phyloP scores from a whole-genome alignment of 2,888 invertebrate species.

The Morinoia aosen region DNA sequence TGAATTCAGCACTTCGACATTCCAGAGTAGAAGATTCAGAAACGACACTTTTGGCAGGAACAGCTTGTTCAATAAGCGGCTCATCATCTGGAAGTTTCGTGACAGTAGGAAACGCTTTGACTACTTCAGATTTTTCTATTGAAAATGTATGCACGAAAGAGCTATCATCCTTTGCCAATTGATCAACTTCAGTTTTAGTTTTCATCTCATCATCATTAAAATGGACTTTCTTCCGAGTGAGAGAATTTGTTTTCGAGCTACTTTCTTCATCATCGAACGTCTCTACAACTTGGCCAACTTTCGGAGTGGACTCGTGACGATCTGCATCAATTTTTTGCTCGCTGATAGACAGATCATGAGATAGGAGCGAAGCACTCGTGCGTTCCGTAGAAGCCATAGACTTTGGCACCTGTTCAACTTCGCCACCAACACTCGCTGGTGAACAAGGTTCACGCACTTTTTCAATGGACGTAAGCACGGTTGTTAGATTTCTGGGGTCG shows the following conservation, averaged over 20 bases:
- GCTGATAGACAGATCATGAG: neutral
- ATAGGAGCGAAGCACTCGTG: neutral
- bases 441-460: neutral
- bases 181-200: neutral
- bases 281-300: neutral
- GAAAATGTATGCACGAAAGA: slow-evolving; percentile 24
- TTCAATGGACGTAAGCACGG: slow-evolving; percentile 22
- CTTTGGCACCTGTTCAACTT: slow-evolving; percentile 34
- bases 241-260: slow-evolving; percentile 13
- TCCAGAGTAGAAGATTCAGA: neutral
- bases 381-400: neutral
- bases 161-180: neutral
- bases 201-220: neutral
- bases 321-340: neutral
- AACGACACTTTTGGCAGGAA: neutral
- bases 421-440: neutral
- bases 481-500: slow-evolving; percentile 22
- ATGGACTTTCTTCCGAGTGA: slow-evolving; percentile 39
- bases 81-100: slow-evolving; percentile 4
- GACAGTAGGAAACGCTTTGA: neutral
- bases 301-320: neutral
- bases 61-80: neutral
- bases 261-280: neutral
- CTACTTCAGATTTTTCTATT: slow-evolving; percentile 10
- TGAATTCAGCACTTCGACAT: slow-evolving; percentile 8